phyloP scores from a whole-genome alignment of 2,113 vertebrate genomes.

The Corvus hawaiiensis region DNA sequence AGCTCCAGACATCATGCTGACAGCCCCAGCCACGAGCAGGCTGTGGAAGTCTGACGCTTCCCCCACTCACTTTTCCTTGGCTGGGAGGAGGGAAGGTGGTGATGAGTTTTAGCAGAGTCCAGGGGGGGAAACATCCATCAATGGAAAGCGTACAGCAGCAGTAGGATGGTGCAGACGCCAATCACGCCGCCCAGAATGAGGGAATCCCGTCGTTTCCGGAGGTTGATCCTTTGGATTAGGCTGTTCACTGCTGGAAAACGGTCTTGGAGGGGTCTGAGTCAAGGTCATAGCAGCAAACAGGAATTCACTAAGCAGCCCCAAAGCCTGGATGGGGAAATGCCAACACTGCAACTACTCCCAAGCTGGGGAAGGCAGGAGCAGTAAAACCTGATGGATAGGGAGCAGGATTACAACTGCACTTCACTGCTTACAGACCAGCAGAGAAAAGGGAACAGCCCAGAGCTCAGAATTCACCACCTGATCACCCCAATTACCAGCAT shows the following conservation, averaged over 20 bases:
- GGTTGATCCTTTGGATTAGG: constrained; percentile 95
- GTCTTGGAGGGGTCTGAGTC: constrained; percentile 74
- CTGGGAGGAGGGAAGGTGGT: neutral
- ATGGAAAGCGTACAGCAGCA: constrained; percentile 94
- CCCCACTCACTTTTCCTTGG: constrained; percentile 21
- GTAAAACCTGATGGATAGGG: neutral
- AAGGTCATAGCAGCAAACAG: constrained; percentile 57
- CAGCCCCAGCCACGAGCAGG: constrained; percentile 16
- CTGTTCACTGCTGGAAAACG: constrained; percentile 96
- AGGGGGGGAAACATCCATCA: constrained; percentile 63
- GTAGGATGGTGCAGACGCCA: constrained; percentile 90
- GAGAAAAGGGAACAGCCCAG: neutral
- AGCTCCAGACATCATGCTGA: constrained; percentile 25
- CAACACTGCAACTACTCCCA: neutral
- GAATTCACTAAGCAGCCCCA: neutral
- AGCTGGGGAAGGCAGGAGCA: neutral
- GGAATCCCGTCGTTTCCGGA: constrained; percentile 93
- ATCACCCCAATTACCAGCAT: neutral
- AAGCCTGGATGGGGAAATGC: neutral
- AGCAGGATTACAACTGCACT: neutral
- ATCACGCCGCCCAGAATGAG: constrained; percentile 89
- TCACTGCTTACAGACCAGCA: neutral
- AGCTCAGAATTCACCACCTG: neutral
- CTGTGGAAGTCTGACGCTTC: constrained; percentile 10
- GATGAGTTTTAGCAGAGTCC: constrained; percentile 62